Evolutionary conservation across 2,113 vertebrate species (phyloP), one percentile per base, ranked within the genome.

Genomic region (Limnothrissa miodon): DNA sequence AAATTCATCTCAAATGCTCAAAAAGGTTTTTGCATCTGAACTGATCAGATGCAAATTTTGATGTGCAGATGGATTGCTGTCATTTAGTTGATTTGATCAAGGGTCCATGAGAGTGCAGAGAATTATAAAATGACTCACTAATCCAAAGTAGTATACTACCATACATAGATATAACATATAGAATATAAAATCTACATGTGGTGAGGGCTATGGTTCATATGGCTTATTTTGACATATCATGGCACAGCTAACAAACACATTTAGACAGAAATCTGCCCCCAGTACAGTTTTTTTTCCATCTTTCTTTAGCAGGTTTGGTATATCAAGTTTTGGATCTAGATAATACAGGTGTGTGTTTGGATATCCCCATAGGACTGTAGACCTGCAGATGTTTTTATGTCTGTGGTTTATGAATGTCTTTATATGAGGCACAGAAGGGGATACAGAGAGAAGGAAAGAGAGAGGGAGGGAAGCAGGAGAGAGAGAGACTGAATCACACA

Each of bases 361-460:
- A 74, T 74, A 39, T 74, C 29, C 62, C 17, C 29, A 36, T 33
- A 36, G 66, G 36, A 74, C 33, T 74, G 78, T 84, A 79, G 66
- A 83, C 80, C 81, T 79, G 51, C 56, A 82, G 62, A 87, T 83
- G 66, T 74, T 74, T 23, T 59, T 59, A 59, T 66, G n/a, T 66
- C 59, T 66, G 25, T 66, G 2, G 36, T 33, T 74, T 74, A 36
- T 74, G 13, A 36, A 9, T 56, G 51, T 23, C 51, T 56, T 70
- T 70, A 36, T 9, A 19, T 23, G 21, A 56, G 44, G 85, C 56
- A 59, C 19, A 80, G 62, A 70, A 11, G 0, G n/a, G n/a, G n/a
- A n/a, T n/a, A 87, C 56, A 59, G 25, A 80, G 62, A 70, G 29
- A 4, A 29, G 15, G 15, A 70, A 29, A 4, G 62, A 70, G 29